These are phyloP conservation scores for Cordilura impudica DNA, from an alignment of 2,888 invertebrate genomes.

Conservation along the genomic window DNA sequence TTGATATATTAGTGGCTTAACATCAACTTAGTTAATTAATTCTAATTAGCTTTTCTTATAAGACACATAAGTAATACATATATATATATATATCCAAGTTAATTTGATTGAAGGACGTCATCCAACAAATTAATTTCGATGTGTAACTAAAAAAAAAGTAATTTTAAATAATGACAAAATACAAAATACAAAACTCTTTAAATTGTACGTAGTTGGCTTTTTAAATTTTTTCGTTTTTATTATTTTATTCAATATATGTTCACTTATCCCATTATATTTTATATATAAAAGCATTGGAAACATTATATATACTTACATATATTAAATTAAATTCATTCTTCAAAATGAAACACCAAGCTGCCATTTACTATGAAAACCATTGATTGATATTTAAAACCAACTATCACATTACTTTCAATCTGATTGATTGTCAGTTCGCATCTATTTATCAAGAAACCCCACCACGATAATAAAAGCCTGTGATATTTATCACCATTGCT, in stretches of 20 bases:
- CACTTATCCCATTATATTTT: background rate
- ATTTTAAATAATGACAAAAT: background rate
- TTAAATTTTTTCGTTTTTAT: background rate
- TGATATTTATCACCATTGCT: constrained; percentile 38
- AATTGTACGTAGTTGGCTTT: background rate
- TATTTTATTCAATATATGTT: background rate
- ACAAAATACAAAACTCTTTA: background rate
- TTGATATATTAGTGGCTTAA: constrained; percentile 40
- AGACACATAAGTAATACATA: background rate
- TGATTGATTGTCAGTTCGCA: constrained; percentile 36
- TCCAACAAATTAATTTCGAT: background rate
- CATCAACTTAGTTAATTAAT: constrained; percentile 42
- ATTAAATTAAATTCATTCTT: background rate
- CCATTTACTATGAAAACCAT: constrained; percentile 34
- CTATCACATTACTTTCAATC: constrained; percentile 44
- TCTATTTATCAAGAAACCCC: constrained; percentile 38
- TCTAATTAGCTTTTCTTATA: constrained; percentile 22
- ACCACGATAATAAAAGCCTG: constrained; percentile 7
- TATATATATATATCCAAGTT: background rate
- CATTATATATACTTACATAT: background rate
- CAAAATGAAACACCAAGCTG: constrained; percentile 16
- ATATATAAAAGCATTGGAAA: background rate
- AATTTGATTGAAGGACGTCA: background rate
- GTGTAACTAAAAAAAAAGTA: background rate
- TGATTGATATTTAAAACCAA: constrained; percentile 54